Conservation (phyloP, 2,113 vertebrate genomes). For the Casuarius casuarius region DNA sequence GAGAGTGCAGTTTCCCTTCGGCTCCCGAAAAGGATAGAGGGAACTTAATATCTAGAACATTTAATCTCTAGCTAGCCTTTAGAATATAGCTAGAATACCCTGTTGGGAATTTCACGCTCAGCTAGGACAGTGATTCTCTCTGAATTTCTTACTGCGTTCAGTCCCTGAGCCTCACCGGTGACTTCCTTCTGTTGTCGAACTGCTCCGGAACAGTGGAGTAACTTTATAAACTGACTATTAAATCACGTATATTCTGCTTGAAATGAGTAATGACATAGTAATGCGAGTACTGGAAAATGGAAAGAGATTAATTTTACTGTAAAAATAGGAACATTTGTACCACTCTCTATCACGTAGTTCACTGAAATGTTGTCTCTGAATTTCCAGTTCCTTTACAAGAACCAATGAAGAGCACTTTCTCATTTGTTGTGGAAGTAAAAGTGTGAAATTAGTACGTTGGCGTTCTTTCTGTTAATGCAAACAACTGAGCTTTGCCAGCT, state of each 20-base stretch:
- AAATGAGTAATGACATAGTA: neutral
- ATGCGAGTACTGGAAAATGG: neutral
- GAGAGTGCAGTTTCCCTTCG: neutral
- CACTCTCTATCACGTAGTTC: neutral
- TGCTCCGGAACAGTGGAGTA: neutral
- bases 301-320: neutral
- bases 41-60: neutral
- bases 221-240: neutral
- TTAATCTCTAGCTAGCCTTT: neutral
- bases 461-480: neutral
- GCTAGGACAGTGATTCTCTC: neutral
- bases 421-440: rapidly evolving
- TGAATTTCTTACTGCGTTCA: neutral
- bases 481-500: neutral
- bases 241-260: neutral
- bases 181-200: neutral
- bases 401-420: neutral
- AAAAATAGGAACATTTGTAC: neutral
- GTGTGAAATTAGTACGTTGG: rapidly evolving
- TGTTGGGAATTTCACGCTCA: neutral
- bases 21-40: neutral
- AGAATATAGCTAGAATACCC: neutral
- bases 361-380: neutral
- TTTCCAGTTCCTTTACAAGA: neutral
- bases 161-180: neutral